A percentile compares a stretch with the other conserved stretches of the same genome.
Conservation (phyloP, 2,797 vertebrate genomes). For the Periophthalmus magnuspinnatus region DNA sequence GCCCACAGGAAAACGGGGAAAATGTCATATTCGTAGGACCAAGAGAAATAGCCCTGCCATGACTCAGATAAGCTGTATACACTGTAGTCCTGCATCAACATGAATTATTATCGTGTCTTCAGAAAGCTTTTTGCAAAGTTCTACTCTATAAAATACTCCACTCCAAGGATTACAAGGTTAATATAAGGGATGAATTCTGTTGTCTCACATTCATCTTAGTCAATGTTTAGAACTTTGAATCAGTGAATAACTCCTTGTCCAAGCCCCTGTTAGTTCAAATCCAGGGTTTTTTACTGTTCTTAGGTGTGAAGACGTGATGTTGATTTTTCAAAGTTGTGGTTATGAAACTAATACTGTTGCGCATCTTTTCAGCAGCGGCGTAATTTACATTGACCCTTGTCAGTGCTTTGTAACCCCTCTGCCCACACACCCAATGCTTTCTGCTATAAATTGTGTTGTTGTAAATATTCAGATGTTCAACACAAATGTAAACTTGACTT, state of each 20-base stretch:
- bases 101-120: background rate
- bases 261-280: background rate
- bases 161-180: background rate
- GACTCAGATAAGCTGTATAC: background rate
- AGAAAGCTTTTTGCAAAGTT: background rate
- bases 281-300: background rate
- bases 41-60: conserved; percentile 2
- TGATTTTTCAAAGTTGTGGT: too few relatives aligned
- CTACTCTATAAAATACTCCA: background rate
- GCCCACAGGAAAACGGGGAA: conserved; percentile 23
- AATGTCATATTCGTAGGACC: conserved; percentile 21
- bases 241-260: background rate
- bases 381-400: too few relatives aligned
- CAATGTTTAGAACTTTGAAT: background rate
- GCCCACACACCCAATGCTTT: too few relatives aligned
- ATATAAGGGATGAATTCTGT: background rate
- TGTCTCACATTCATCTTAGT: background rate
- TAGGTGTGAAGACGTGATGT: background rate
- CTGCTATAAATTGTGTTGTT: too few relatives aligned
- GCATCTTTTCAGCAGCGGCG: too few relatives aligned
- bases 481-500: too few relatives aligned
- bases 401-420: too few relatives aligned
- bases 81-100: background rate
- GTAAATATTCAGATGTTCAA: too few relatives aligned
- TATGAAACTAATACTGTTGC: too few relatives aligned